Conservation (phyloP, 2,888 invertebrate genomes). For the Priocnemis perturbator region DNA sequence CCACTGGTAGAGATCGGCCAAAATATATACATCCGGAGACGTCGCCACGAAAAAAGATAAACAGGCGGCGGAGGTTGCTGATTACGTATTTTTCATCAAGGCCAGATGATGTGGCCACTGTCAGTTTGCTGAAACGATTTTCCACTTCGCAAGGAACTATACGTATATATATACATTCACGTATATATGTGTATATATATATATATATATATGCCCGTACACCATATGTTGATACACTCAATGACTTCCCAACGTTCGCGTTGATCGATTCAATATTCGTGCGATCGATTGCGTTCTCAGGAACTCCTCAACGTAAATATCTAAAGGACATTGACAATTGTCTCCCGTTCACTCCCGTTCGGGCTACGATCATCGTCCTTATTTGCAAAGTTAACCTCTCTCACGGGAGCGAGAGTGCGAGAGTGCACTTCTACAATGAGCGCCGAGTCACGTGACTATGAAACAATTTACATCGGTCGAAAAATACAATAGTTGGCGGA, state of each 20-base stretch:
- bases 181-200: no score
- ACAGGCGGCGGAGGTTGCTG: conserved; percentile 39
- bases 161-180: conserved; percentile 24
- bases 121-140: conserved; percentile 49
- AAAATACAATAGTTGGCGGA: no score
- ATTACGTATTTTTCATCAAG: conserved; percentile 60
- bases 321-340: background rate
- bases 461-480: conserved; percentile 5
- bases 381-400: conserved; percentile 36
- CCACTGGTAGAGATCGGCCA: conserved; percentile 22
- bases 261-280: background rate
- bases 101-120: conserved; percentile 64
- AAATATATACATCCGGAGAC: conserved; percentile 23
- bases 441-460: conserved; percentile 40
- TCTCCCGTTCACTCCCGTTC: no score
- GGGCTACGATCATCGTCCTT: conserved; percentile 5
- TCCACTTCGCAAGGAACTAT: conserved; percentile 21
- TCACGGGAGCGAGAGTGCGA: no score
- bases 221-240: conserved; percentile 40
- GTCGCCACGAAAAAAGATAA: conserved; percentile 45
- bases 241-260: background rate
- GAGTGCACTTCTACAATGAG: conserved; percentile 23
- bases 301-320: background rate
- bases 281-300: background rate
- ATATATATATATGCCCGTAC: conserved; percentile 13